Base-by-base conservation (phyloP, 2,797 vertebrate species). In the Dryobates pubescens region DNA sequence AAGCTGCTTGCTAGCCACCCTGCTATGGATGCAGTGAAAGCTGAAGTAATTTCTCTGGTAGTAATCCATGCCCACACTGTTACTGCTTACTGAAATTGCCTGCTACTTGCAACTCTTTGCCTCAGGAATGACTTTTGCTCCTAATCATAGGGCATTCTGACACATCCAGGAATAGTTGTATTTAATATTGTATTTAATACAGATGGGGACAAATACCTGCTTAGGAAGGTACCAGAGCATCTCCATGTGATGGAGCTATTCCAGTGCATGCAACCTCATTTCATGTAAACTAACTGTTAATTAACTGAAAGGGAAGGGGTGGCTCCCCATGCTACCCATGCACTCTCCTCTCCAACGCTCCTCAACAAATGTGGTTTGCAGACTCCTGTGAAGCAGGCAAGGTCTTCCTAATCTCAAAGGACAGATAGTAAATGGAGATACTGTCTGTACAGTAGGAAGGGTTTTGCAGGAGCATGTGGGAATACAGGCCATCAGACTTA, bases 91-190 rank as follows among this genome's bases (percentile, higher is more conserved):
- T 43, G 54, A 24, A 89, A 73, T 41, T 1, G 1, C 20, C 34
- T 0, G 1, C 9, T 15, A 10, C 18, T 86, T 2, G 0, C 13
- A 24, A 9, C 26, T n/a, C 57, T 18, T 5, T 4, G 7, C 11
- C 12, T 16, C n/a, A 41, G 24, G 26, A 58, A 0, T 2, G 34
- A 34, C 5, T 13, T 54, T 63, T 32, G 11, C 6, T 45, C 30
- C 20, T 13, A 18, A 27, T 6, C 30, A n/a, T 24, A 68, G n/a
- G 49, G n/a, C 75, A 49, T n/a, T 43, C 41, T 65, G 30, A 45
- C 6, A 6, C 0, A 0, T 9, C 23, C 10, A 56, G 19, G 30
- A 62, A 9, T 4, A 82, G 16, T 3, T 53, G 24, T 56, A 27
- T 10, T 1, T 1, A 14, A 18, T 8, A 5, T 32, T 32, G 13